Conservation (phyloP, 1,140 invertebrate genomes). For the Bombus pyrosoma region DNA sequence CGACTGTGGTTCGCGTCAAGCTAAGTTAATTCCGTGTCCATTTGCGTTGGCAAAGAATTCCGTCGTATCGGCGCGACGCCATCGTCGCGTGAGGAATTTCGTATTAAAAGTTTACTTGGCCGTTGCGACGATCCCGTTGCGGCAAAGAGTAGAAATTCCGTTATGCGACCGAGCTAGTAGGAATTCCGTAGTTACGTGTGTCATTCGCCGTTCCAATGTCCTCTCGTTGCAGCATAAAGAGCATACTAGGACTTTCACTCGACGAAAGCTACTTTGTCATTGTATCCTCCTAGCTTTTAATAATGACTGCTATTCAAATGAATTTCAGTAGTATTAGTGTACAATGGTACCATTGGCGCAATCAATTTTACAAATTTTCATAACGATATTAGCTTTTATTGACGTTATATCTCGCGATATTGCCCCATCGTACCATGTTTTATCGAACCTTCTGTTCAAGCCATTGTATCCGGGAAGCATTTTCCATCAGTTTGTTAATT, state of each 20-base stretch:
- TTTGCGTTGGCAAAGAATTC: conserved; percentile 65
- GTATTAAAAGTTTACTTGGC: conserved; percentile 70
- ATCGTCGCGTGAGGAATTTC: conserved; percentile 66
- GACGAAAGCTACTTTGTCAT: conserved; percentile 46
- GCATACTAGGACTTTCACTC: conserved; percentile 38
- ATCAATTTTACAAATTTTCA: not conserved
- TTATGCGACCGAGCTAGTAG: conserved; percentile 51
- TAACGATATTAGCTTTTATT: too few relatives aligned
- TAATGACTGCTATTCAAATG: not conserved
- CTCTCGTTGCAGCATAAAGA: conserved; percentile 46
- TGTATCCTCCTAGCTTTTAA: not conserved
- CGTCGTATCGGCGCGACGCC: conserved; percentile 43
- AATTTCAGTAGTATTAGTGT: not conserved
- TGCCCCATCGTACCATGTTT: too few relatives aligned
- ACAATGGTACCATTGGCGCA: not conserved
- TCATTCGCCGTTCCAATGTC: conserved; percentile 4
- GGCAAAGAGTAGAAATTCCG: conserved; percentile 64
- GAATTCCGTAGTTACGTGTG: conserved; percentile 64
- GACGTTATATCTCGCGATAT: too few relatives aligned
- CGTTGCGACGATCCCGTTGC: conserved; percentile 30
- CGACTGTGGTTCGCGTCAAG: not conserved
- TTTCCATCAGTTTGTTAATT: too few relatives aligned
- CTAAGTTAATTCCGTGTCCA: conserved; percentile 59
- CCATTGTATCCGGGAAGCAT: too few relatives aligned
- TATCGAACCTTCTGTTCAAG: too few relatives aligned